A percentile compares a stretch with the other conserved stretches of the same genome.
Evolutionary conservation across 1,140 invertebrate species (phyloP).

Genomic region (Hylyphantes graminicola): DNA sequence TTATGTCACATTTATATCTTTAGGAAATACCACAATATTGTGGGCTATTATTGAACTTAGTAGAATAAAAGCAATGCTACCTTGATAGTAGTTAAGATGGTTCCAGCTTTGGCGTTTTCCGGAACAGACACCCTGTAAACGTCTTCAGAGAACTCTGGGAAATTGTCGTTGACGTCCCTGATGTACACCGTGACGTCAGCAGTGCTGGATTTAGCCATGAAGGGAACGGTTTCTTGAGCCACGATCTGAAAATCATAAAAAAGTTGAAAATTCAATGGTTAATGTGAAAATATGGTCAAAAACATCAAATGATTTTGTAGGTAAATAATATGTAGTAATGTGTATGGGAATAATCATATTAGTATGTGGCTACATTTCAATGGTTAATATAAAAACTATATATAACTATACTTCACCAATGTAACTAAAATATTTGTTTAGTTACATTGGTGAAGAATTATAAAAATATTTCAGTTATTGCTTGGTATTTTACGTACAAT

Average conservation of each 20-base stretch:
- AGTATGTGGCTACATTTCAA: no score
- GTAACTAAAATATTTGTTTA: no score
- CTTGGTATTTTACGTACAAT: no score
- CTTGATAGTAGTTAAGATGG: constrained; percentile 76
- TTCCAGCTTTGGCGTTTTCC: constrained; percentile 86
- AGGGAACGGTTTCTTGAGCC: constrained; percentile 62
- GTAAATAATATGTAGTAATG: no score
- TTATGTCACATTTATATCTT: no score
- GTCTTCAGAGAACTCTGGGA: constrained; percentile 84
- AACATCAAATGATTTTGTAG: neutral
- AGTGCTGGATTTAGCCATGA: constrained; percentile 70
- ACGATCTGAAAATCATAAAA: constrained; percentile 56
- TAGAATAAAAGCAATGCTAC: constrained; percentile 34
- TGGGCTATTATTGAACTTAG: no score
- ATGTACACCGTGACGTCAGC: constrained; percentile 87
- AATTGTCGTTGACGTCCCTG: constrained; percentile 93
- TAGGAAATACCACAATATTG: no score
- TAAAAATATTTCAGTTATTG: no score
- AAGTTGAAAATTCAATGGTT: neutral
- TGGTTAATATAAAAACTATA: no score
- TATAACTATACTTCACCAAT: no score
- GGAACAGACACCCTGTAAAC: constrained; percentile 73
- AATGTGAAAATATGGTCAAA: neutral
- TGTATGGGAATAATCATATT: no score
- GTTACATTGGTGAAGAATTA: no score